These are phyloP conservation scores for Silurus aristotelis DNA, from an alignment of 2,797 vertebrate genomes.

Conservation along the genomic window DNA sequence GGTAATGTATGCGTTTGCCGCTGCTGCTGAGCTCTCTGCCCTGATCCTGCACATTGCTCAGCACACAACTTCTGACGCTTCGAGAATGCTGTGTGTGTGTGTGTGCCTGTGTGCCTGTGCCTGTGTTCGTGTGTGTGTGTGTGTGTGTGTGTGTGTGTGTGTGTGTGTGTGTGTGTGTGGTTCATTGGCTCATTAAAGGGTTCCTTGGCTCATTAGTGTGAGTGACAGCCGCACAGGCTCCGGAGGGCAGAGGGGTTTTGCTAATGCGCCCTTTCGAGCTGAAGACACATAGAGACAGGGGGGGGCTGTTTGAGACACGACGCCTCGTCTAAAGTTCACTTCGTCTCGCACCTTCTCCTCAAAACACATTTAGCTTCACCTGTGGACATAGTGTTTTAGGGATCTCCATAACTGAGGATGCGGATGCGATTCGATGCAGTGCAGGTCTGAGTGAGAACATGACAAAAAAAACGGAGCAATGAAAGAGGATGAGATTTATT, in stretches of 20 bases:
- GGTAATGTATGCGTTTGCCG: not conserved
- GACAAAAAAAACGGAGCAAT: too few relatives aligned
- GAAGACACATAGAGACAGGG: not conserved
- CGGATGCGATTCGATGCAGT: too few relatives aligned
- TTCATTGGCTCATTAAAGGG: not conserved
- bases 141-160: not conserved
- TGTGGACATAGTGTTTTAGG: too few relatives aligned
- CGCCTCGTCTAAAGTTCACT: too few relatives aligned
- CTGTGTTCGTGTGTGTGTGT: not conserved
- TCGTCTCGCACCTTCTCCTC: too few relatives aligned
- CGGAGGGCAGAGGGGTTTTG: not conserved
- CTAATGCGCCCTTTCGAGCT: slow-evolving; percentile 19
- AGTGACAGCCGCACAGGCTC: not conserved
- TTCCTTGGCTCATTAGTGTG: slow-evolving; percentile 3
- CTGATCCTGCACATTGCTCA: not conserved
- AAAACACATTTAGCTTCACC: too few relatives aligned
- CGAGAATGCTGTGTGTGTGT: not conserved
- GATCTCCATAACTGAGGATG: too few relatives aligned
- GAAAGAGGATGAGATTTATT: too few relatives aligned
- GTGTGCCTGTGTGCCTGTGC: too few relatives aligned
- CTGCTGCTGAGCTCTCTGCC: not conserved
- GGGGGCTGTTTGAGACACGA: too few relatives aligned
- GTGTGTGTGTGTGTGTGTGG: not conserved
- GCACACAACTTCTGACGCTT: not conserved
- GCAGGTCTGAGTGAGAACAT: too few relatives aligned